A percentile compares a stretch with the other conserved stretches of the same genome.
These are phyloP conservation scores for Oconnorella tubifera DNA, from an alignment of 2,888 invertebrate genomes.

Conservation along the genomic window DNA sequence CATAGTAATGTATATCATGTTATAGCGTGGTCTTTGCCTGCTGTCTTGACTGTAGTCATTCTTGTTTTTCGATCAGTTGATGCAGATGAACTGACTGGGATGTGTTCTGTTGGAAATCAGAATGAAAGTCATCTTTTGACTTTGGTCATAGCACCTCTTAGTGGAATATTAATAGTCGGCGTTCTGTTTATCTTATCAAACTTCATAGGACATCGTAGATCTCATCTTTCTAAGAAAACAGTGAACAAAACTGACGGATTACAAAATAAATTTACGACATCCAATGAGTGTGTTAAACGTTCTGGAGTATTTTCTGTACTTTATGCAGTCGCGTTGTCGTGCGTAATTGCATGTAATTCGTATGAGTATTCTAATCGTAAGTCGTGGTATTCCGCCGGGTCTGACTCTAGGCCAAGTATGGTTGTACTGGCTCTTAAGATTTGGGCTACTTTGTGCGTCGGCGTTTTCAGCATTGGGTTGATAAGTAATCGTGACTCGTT, in stretches of 20 bases:
- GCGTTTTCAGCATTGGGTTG: neutral
- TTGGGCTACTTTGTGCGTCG: neutral
- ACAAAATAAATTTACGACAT: too few species aligned
- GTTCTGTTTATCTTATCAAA: too few species aligned
- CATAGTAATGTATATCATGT: conserved; percentile 70
- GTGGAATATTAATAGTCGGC: conserved; percentile 69
- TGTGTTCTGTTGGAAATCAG: conserved; percentile 60
- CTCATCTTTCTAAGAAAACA: conserved; percentile 54
- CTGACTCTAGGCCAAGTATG: neutral
- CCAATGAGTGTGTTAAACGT: too few species aligned
- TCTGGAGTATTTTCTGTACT: neutral
- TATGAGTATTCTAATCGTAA: neutral
- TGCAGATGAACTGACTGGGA: conserved; percentile 87
- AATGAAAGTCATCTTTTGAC: conserved; percentile 49
- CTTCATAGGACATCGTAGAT: too few species aligned
- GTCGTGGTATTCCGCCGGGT: neutral
- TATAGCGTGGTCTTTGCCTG: conserved; percentile 79
- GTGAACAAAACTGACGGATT: too few species aligned
- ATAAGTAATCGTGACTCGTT: neutral
- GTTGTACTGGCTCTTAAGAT: neutral
- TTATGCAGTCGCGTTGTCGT: neutral
- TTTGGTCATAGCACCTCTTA: conserved; percentile 63
- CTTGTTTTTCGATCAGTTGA: conserved; percentile 82
- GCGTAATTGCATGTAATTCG: neutral
- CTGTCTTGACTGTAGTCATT: conserved; percentile 81